Base-by-base conservation (phyloP, 1,140 invertebrate species). In the Phocides pigmalion region DNA sequence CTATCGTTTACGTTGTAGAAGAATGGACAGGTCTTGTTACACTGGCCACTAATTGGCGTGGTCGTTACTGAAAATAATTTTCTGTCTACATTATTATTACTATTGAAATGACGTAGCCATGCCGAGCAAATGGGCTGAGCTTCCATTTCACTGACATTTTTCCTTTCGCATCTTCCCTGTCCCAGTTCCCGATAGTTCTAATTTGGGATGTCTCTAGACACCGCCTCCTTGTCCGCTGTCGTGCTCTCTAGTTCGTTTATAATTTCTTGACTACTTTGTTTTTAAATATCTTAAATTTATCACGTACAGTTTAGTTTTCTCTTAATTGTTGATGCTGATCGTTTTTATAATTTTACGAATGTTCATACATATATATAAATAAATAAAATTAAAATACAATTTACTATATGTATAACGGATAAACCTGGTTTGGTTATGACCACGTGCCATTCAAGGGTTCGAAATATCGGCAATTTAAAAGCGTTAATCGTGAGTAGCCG, bases 41-140 rank as follows among this genome's bases (percentile, higher is more conserved):
- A 28, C 25, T 28, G 25, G 25, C 9, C 25, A 6, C 2, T 2
- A 28, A 28, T 28, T 49, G 22, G 9, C 46, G 20, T 28, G 1
- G 1, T 15, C n/a, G 12, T 20, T 12, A 11, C 15, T 22, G 44
- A 62, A 51, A 51, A 47, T 42, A 62, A 20, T 22, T 50, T 39
- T 51, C 46, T 49, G 39, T 20, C 59, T 41, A 62, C 37, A 62
- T 62, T 50, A 49, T 49, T 49, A 49, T n/a, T n/a, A 12, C 46
- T 28, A 28, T 28, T 15, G 20, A 49, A 49, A 22, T 28, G 42
- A 17, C 12, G 22, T 15, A 47, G 44, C 46, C 22, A 12, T 28
- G 17, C 11, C 46, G 44, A 47, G 19, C 19, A n/a, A 28, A 49
- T 19, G 22, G 17, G 8, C 11, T 22, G 19, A 28, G 37, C 22